Evolutionary conservation across 2,113 vertebrate species (phyloP).

Genomic region (Chiloscyllium plagiosum): DNA sequence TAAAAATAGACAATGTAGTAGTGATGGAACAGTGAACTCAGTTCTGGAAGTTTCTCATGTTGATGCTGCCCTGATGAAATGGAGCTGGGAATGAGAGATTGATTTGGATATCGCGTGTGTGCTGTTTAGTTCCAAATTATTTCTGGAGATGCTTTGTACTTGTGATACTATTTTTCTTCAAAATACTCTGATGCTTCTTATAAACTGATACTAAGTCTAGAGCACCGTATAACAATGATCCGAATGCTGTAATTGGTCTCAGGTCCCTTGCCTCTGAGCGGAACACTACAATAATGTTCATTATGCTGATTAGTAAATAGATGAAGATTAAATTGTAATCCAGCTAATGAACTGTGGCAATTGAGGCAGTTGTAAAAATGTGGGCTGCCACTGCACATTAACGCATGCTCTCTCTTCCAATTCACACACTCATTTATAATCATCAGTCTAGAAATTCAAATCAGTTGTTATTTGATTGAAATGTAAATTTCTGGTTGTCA

Average conservation of each 20-base stretch:
- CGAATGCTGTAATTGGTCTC: neutral
- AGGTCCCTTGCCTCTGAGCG: neutral
- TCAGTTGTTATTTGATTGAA: neutral
- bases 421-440: neutral
- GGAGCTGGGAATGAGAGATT: neutral
- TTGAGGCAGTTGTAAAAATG: constrained; percentile 23
- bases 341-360: constrained; percentile 15
- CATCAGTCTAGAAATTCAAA: neutral
- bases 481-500: neutral
- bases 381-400: constrained; percentile 2
- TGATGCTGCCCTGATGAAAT: neutral
- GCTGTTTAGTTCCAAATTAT: neutral
- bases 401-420: neutral
- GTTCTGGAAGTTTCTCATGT: neutral
- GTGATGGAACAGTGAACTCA: neutral
- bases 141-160: neutral
- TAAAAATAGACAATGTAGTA: neutral
- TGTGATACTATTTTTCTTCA: neutral
- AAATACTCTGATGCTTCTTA: neutral
- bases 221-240: neutral
- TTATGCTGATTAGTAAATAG: constrained; percentile 32
- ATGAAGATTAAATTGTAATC: constrained; percentile 31
- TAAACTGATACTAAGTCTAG: neutral
- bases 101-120: neutral
- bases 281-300: neutral